phyloP scores from a whole-genome alignment of 2,797 vertebrate species.

The Lerista edwardsae region DNA sequence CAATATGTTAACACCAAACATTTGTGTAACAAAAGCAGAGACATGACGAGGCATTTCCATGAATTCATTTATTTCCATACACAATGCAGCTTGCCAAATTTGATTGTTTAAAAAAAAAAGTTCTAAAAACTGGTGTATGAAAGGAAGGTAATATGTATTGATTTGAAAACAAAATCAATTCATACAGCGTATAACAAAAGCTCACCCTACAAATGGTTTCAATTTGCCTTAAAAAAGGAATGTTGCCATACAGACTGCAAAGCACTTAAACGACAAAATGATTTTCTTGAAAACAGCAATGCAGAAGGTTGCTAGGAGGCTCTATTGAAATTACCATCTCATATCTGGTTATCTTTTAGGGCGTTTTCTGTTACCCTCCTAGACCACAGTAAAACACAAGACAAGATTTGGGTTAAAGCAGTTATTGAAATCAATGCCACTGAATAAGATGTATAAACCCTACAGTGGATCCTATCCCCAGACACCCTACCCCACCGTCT shows the following conservation, averaged over 20 bases:
- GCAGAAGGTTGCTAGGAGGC: neutral
- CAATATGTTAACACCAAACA: neutral
- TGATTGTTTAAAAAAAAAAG: neutral
- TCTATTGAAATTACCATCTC: neutral
- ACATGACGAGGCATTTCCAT: neutral
- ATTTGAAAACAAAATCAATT: conserved; percentile 29
- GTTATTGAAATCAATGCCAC: too few relatives aligned
- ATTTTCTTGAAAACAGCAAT: neutral
- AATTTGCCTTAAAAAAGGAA: conserved; percentile 10
- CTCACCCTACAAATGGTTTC: neutral
- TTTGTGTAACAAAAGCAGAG: neutral
- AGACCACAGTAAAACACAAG: too few relatives aligned
- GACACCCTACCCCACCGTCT: too few relatives aligned
- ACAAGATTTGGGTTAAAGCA: too few relatives aligned
- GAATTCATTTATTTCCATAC: neutral
- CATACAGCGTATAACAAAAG: conserved; percentile 19
- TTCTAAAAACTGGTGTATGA: conserved; percentile 14
- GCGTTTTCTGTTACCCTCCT: neutral
- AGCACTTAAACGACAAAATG: neutral
- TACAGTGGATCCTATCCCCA: too few relatives aligned
- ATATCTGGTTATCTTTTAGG: neutral
- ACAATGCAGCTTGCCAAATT: neutral
- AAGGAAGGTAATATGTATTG: conserved; percentile 28
- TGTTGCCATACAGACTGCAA: neutral
- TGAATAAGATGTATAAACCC: too few relatives aligned